These are phyloP conservation scores for Cotesia chilonis DNA, from an alignment of 1,140 invertebrate genomes.

Conservation along the genomic window DNA sequence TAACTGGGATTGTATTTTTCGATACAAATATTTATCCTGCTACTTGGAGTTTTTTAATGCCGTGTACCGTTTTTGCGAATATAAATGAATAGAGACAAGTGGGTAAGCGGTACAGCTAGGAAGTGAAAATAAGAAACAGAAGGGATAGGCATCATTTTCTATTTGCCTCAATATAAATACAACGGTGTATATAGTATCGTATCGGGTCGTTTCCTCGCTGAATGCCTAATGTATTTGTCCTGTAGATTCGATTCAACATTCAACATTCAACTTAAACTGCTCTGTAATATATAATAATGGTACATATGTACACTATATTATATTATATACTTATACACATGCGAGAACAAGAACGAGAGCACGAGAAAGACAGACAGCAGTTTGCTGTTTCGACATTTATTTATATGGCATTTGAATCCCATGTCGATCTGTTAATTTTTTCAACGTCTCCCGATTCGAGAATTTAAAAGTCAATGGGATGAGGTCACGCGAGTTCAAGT, in stretches of 20 bases:
- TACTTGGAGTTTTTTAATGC: too few relatives aligned
- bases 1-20: too few relatives aligned
- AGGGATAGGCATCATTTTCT: conserved; percentile 1
- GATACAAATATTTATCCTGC: too few relatives aligned
- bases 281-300: too few relatives aligned
- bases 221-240: conserved; percentile 24
- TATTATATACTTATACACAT: too few relatives aligned
- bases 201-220: conserved; percentile 7
- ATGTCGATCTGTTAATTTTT: neutral
- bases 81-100: conserved; percentile 7
- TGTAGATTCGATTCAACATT: conserved; percentile 1
- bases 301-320: too few relatives aligned
- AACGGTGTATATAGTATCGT: neutral
- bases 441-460: conserved; percentile 9
- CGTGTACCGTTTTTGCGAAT: neutral
- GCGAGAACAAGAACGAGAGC: too few relatives aligned
- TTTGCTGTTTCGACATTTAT: conserved; percentile 15
- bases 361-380: neutral
- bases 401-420: conserved; percentile 22
- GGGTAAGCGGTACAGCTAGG: neutral
- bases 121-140: neutral
- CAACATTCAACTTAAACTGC: too few relatives aligned
- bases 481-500: neutral
- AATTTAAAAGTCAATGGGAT: conserved; percentile 18
- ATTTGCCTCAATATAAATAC: conserved; percentile 13